Evolutionary conservation across 2,113 vertebrate species (phyloP).

Genomic region (Callospermophilus lateralis): DNA sequence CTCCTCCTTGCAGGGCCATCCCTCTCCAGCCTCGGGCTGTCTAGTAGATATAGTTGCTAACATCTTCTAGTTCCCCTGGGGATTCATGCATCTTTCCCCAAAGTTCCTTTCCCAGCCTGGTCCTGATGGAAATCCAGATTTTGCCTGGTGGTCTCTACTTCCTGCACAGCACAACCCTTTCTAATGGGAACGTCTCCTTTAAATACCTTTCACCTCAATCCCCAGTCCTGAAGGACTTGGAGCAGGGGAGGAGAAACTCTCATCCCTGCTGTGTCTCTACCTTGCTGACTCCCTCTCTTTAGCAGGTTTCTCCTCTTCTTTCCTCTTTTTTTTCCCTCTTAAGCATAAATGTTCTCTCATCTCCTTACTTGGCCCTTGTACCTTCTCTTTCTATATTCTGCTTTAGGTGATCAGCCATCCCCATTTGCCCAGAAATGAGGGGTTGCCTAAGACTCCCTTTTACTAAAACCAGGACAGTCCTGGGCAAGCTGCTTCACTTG

Average conservation of each 20-base stretch:
- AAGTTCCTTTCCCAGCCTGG: background rate
- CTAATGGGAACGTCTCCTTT: background rate
- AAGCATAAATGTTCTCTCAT: background rate
- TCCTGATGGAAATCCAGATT: background rate
- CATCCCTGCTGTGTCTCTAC: background rate
- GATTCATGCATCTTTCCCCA: background rate
- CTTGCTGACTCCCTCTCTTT: background rate
- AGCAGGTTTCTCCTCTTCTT: background rate
- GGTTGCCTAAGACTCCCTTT: background rate
- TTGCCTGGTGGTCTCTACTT: background rate
- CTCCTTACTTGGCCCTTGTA: background rate
- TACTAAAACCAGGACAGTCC: background rate
- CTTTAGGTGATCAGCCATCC: background rate
- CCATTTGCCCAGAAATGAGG: background rate
- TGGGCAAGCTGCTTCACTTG: background rate
- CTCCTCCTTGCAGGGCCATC: background rate
- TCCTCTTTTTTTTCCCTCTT: background rate
- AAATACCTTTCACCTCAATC: background rate
- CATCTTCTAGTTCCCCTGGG: background rate
- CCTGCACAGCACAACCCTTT: background rate
- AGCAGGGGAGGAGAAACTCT: background rate
- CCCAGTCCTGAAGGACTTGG: background rate
- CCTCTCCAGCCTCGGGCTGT: background rate
- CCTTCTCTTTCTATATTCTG: background rate
- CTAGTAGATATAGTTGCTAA: background rate